Evolutionary conservation across 2,113 vertebrate genomes (phyloP).

Genomic region (cat (Felis catus)): F.catus_Fca126_mat1.0 CM031419.1:106671501-106672000

Average conservation of each 20-base stretch:
- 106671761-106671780: neutral
- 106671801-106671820: conserved; percentile 6
- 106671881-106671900: conserved; percentile 10
- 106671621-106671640: neutral
- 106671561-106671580: rapidly evolving
- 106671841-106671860: conserved; percentile 52
- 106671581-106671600: neutral
- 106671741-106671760: neutral
- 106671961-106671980: neutral
- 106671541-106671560: neutral
- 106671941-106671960: conserved; percentile 40
- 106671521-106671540: neutral
- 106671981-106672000: neutral
- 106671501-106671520: neutral
- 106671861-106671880: conserved; percentile 37
- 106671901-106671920: conserved; percentile 67
- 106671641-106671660: neutral
- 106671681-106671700: neutral
- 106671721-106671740: neutral
- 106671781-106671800: conserved; percentile 23
- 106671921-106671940: neutral
- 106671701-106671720: neutral
- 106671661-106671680: neutral
- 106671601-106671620: neutral
- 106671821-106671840: neutral